Conservation (phyloP, 1,140 invertebrate genomes). For the Pseudomyrmex flavicornis region DNA sequence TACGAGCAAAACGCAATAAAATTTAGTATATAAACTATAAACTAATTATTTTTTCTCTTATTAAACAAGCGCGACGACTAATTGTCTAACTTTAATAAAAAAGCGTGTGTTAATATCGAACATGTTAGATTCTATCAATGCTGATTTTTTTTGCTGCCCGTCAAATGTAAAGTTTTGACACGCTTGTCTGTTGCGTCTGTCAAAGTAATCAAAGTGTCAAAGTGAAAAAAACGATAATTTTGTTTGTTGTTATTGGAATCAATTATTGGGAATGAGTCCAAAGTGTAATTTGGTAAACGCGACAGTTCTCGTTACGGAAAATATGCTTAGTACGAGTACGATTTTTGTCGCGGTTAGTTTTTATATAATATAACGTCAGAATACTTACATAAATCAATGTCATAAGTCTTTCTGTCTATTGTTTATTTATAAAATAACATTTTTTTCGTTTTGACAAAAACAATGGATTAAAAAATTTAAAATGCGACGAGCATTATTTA, state of each 20-base stretch:
- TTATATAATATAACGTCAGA: no score
- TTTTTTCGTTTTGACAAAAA: background rate
- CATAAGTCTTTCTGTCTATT: background rate
- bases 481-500: no score
- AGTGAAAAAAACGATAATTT: slow-evolving; percentile 19
- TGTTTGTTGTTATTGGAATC: slow-evolving; percentile 8
- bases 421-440: background rate
- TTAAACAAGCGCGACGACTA: no score
- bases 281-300: slow-evolving; percentile 40
- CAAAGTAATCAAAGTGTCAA: no score
- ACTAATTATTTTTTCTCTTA: no score
- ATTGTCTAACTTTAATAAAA: no score
- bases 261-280: slow-evolving; percentile 31
- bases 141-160: no score
- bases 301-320: slow-evolving; percentile 11
- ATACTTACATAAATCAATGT: background rate
- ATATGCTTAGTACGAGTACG: background rate
- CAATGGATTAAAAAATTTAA: no score
- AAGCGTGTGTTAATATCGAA: no score
- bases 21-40: slow-evolving; percentile 44
- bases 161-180: no score
- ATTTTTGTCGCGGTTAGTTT: slow-evolving; percentile 14
- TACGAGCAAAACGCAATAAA: background rate
- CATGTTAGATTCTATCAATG: no score
- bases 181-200: no score